Percentiles rank a stretch among this genome's conserved stretches.
These are phyloP conservation scores for Heterocephalus glaber DNA, from an alignment of 2,113 vertebrate species.

Conservation along the genomic window DNA sequence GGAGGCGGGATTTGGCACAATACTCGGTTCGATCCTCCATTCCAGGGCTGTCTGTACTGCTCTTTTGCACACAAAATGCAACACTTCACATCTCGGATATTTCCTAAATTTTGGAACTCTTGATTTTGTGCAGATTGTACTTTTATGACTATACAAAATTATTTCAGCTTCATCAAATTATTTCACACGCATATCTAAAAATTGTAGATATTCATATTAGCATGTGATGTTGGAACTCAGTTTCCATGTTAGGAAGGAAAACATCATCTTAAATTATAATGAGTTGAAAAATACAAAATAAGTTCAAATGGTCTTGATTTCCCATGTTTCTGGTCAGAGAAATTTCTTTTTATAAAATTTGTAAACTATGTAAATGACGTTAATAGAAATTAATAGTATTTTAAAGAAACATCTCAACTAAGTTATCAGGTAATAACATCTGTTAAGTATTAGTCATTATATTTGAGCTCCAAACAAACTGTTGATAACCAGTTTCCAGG, in stretches of 20 bases:
- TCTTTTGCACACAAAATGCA: not conserved
- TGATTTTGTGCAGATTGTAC: not conserved
- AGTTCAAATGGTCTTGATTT: not conserved
- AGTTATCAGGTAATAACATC: conserved; percentile 20
- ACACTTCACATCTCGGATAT: not conserved
- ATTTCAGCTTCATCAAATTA: conserved; percentile 11
- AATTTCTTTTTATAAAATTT: conserved; percentile 34
- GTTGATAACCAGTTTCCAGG: not conserved
- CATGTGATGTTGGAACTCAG: conserved; percentile 23
- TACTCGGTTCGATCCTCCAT: not conserved
- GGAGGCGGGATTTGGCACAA: rapidly evolving
- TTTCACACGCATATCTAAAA: not conserved
- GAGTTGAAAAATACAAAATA: conserved; percentile 44
- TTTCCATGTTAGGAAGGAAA: conserved; percentile 38
- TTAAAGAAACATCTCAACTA: conserved; percentile 39
- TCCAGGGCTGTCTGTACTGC: too few species aligned
- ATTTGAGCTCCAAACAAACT: not conserved
- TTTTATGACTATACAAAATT: not conserved
- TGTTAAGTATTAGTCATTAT: conserved; percentile 1
- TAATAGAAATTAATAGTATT: conserved; percentile 30
- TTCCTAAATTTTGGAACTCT: not conserved
- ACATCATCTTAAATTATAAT: conserved; percentile 13
- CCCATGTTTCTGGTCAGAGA: not conserved
- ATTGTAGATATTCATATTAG: not conserved
- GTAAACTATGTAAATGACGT: conserved; percentile 7